phyloP scores from a whole-genome alignment of 2,888 invertebrate species.

The Ptilodon capucinus region DNA sequence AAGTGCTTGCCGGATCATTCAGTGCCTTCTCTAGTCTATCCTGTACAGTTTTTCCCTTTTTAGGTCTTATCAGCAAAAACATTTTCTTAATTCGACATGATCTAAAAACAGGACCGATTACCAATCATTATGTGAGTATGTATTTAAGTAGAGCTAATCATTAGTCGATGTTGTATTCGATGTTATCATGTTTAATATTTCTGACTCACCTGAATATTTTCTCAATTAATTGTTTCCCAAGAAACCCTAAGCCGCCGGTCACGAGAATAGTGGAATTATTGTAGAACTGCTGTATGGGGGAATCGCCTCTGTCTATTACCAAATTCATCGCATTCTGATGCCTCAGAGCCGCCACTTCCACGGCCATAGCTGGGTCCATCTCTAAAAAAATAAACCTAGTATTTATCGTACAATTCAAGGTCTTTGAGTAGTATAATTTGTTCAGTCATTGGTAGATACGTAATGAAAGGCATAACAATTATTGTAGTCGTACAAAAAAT shows the following conservation, averaged over 20 bases:
- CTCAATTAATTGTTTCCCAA: slow-evolving; percentile 95
- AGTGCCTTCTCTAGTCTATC: slow-evolving; percentile 27
- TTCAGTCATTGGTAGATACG: too few species aligned
- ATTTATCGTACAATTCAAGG: too few species aligned
- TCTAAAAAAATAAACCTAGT: background rate
- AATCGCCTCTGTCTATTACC: slow-evolving; percentile 22
- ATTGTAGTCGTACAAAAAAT: too few species aligned
- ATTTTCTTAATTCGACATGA: slow-evolving; percentile 29
- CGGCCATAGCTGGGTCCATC: slow-evolving; percentile 16
- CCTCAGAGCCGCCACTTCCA: slow-evolving; percentile 3
- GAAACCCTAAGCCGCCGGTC: slow-evolving; percentile 94
- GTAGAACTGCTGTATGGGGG: slow-evolving; percentile 39
- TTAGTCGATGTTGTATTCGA: too few species aligned
- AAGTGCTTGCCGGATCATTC: slow-evolving; percentile 33
- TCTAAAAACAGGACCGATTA: slow-evolving; percentile 13
- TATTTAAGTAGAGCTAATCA: too few species aligned
- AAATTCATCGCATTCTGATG: slow-evolving; percentile 16
- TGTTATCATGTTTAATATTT: too few species aligned
- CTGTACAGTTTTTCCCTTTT: slow-evolving; percentile 25
- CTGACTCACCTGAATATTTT: slow-evolving; percentile 80
- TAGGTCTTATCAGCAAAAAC: slow-evolving; percentile 32
- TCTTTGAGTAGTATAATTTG: too few species aligned
- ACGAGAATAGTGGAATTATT: slow-evolving; percentile 80
- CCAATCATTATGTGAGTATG: too few species aligned
- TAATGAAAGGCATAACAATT: too few species aligned